phyloP scores from a whole-genome alignment of 2,888 invertebrate genomes.

The Oscheius onirici region DNA sequence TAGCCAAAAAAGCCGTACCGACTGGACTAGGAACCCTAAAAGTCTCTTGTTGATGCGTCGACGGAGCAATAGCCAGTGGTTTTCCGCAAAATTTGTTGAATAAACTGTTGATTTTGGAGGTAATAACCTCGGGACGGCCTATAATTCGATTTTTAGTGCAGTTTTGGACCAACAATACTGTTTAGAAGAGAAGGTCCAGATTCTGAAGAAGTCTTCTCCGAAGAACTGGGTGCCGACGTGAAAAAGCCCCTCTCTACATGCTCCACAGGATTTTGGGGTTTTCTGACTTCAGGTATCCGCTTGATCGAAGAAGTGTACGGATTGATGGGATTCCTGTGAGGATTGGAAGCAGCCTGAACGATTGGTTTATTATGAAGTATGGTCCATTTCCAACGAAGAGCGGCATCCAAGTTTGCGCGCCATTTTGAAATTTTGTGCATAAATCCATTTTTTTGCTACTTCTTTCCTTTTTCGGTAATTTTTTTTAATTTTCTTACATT shows the following conservation, averaged over 20 bases:
- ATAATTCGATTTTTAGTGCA: neutral
- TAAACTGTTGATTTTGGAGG: neutral
- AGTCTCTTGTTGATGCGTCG: neutral
- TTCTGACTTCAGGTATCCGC: no score
- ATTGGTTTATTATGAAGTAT: no score
- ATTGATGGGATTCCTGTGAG: no score
- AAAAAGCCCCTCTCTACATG: neutral
- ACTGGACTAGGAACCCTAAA: constrained; percentile 4
- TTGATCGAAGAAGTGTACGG: no score
- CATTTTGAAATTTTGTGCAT: neutral
- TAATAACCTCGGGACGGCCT: neutral
- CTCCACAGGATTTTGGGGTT: no score
- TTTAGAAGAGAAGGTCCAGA: neutral
- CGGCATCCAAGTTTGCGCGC: no score
- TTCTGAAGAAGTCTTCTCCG: neutral
- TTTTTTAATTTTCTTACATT: no score
- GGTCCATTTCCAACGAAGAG: no score
- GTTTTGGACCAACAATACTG: neutral
- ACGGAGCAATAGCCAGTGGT: no score
- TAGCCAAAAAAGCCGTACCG: neutral
- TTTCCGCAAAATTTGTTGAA: neutral
- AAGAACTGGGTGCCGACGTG: neutral
- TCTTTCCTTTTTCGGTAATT: neutral
- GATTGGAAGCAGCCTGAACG: no score
- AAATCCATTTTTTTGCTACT: neutral